Base-by-base conservation (phyloP, 1,140 invertebrate species). In the Diachasmimorpha longicaudata region DNA sequence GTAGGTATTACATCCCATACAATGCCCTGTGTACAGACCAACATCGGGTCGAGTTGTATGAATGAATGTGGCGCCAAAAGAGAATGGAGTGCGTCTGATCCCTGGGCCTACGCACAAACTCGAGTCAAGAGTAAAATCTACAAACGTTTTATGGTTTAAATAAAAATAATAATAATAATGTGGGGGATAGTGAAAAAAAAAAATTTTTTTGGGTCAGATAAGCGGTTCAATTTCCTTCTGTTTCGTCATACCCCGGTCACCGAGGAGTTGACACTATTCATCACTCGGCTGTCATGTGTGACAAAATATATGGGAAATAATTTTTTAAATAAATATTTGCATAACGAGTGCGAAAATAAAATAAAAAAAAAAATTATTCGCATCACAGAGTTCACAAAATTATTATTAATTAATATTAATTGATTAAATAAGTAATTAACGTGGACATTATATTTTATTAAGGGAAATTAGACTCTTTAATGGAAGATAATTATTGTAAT, bases 61-160 rank as follows among this genome's bases (percentile, higher is more conserved):
- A 88, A 88, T 88, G 87, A 88, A 86, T 87, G 86, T 87, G 87
- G 87, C 87, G 86, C 87, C 87, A 88, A 63, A 63, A 86, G 86
- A 87, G 86, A 88, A 87, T 88, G 86, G 86, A 87, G 85, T 86
- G 79, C 83, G 86, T 87, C 86, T 87, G 84, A 85, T 85, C 80
- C 82, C 79, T 79, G 80, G 70, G 73, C 79, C 63, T 80, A 84
- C 84, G 83, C 82, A 85, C 85, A 55, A 68, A 68, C 25, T 21
- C 36, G 31, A 16, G 58, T 23, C 23, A 63, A 63, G 58, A 63
- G 58, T 63, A 63, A 63, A 63, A 63, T 63, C 23, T 63, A 25
- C 58, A 23, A 4, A 25, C 58, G 19, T 63, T 63, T 63, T 63
- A 31, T 63, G 13, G 21, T 10, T 1, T 1, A 31, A 25, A 19